These are phyloP conservation scores for Aurelia sp. DNA, from an alignment of 30 jellyfish, hydroid and myxozoan genomes.

Conservation along the genomic window DNA sequence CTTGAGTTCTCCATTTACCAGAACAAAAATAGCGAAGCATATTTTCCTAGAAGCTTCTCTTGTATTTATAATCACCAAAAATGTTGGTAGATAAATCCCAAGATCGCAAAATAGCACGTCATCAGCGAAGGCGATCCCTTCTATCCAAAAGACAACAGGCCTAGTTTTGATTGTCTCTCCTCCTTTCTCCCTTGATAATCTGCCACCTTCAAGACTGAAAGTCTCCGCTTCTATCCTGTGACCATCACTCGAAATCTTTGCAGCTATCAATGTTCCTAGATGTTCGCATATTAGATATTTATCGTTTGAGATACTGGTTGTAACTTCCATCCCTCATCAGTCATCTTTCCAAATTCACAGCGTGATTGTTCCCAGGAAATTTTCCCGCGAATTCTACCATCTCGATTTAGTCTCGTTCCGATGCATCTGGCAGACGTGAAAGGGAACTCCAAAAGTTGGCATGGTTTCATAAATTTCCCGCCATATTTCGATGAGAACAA, in stretches of 20 bases:
- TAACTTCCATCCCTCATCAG: no score
- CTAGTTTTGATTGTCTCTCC: background rate
- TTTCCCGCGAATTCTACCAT: no score
- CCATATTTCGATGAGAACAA: no score
- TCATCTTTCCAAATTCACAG: no score
- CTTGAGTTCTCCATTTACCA: background rate
- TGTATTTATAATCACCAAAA: background rate
- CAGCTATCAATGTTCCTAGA: conserved; percentile 12
- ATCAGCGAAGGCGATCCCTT: background rate
- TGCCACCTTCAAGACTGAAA: background rate
- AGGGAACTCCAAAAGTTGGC: no score
- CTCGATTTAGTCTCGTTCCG: no score
- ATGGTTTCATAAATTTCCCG: no score
- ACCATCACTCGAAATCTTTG: conserved; percentile 3
- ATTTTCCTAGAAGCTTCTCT: background rate
- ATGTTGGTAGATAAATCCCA: conserved; percentile 9
- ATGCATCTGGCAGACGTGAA: no score
- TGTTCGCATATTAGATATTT: background rate
- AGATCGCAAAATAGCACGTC: background rate
- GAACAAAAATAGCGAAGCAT: background rate
- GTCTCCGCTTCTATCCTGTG: background rate
- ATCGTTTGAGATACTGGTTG: no score
- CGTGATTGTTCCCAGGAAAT: no score
- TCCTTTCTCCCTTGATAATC: background rate
- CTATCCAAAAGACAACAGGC: background rate